Evolutionary conservation across 2,113 vertebrate species (phyloP), one percentile per base, ranked within the genome.

Genomic region (Vimba vimba): DNA sequence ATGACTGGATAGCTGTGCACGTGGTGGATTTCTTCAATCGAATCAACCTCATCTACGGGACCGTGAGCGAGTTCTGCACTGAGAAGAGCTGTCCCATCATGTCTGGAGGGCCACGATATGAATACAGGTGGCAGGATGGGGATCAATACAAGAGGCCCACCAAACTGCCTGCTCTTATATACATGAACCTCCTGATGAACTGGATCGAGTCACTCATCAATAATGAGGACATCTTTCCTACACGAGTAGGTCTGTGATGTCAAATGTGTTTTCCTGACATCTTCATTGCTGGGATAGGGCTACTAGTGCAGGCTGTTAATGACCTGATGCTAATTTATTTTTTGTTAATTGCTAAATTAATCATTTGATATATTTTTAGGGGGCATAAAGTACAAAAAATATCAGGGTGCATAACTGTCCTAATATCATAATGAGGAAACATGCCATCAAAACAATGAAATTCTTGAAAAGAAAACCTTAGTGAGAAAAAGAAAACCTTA

Each of bases 11-110:
- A 0, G 98, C 98, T 0, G 97, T 99, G 90, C 97, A 99, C 0
- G 97, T 99, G 66, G 98, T 99, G 91, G 98, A 99, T 94, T 99
- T 99, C 94, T 99, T 99, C 88, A 99, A 99, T 91, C 95, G 98
- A 82, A 99, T 99, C 92, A 99, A 99, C 93, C 95, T 99, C 89
- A 99, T 99, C 94, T 99, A 99, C 0, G 98, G 98, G 90, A 99
- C 98, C n/a, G 96, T 99, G 93, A 96, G 97, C 0, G 98, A 99
- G 87, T 98, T 93, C 93, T 99, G 98, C 94, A 96, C 95, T 0
- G 97, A 98, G 89, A 95, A 91, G 88, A 96, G 94, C 68, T 99
- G 98, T 86, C 98, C 98, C 0, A 96, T 98, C 90, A 99, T 99
- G 97, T 98, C 97, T 0, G 98, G 98, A 0, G 98, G 98, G 2